A percentile compares a stretch with the other conserved stretches of the same genome.
Conservation (phyloP, 2,797 vertebrate genomes). For the Rhinoraja longicauda region DNA sequence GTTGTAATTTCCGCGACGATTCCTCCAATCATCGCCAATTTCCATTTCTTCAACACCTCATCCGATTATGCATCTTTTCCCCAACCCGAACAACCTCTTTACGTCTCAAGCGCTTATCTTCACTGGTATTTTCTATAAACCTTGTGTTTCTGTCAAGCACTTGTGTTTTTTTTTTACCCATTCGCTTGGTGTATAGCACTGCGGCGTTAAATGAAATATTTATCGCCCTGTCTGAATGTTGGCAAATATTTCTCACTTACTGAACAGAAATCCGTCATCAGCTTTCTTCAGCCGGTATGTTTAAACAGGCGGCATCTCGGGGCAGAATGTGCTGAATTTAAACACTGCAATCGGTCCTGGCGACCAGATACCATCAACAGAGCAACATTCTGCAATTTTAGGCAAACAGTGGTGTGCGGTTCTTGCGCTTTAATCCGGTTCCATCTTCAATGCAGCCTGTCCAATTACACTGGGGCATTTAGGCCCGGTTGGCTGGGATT, state of each 20-base stretch:
- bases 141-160: no score
- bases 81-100: not conserved
- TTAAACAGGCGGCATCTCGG: not conserved
- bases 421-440: not conserved
- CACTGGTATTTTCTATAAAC: not conserved
- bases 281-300: not conserved
- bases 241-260: constrained; percentile 25
- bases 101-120: no score
- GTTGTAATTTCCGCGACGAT: not conserved
- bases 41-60: not conserved
- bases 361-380: not conserved
- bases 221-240: constrained; percentile 33
- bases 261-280: not conserved
- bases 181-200: not conserved
- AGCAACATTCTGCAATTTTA: not conserved
- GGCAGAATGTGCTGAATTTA: not conserved
- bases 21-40: not conserved
- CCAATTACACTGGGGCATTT: not conserved
- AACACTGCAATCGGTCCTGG: constrained; percentile 18
- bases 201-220: constrained; percentile 9
- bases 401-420: not conserved
- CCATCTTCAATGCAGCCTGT: not conserved
- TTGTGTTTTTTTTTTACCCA: not conserved
- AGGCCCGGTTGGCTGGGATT: not conserved
- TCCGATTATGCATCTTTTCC: not conserved